Conservation (phyloP, 2,797 vertebrate species). For the Dicrostonyx torquatus region DNA sequence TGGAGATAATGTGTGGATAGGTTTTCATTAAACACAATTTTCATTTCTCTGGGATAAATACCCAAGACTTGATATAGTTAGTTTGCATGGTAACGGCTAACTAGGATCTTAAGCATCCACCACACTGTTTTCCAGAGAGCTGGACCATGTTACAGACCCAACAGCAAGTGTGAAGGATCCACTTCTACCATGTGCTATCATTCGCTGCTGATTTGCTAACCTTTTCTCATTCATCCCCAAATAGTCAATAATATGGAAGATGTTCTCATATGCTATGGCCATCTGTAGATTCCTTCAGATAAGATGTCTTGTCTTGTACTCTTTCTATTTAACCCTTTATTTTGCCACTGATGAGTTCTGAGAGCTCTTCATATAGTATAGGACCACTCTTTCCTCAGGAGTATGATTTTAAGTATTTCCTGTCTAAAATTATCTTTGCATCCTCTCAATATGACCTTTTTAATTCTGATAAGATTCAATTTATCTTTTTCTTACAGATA, state of each 20-base stretch:
- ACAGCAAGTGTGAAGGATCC: background rate
- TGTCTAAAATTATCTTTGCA: conserved; percentile 13
- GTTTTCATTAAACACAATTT: background rate
- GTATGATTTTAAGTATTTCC: background rate
- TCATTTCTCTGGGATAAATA: conserved; percentile 28
- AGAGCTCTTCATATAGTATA: background rate
- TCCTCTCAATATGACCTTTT: background rate
- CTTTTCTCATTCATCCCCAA: background rate
- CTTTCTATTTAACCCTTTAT: background rate
- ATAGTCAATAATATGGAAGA: background rate
- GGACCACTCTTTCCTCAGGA: background rate
- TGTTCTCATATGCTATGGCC: background rate
- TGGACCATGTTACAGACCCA: background rate
- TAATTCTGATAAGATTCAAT: background rate
- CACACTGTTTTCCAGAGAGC: background rate
- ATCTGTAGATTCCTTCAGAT: background rate
- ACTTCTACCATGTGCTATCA: background rate
- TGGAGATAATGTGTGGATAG: background rate
- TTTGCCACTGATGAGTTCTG: background rate
- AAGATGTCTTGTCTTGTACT: background rate
- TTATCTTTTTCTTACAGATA: background rate
- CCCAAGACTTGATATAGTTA: background rate
- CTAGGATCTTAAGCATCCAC: background rate
- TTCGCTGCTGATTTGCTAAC: background rate
- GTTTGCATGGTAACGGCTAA: background rate